Conservation (phyloP, 2,797 vertebrate species). For the Myiotriccus ornatus region DNA sequence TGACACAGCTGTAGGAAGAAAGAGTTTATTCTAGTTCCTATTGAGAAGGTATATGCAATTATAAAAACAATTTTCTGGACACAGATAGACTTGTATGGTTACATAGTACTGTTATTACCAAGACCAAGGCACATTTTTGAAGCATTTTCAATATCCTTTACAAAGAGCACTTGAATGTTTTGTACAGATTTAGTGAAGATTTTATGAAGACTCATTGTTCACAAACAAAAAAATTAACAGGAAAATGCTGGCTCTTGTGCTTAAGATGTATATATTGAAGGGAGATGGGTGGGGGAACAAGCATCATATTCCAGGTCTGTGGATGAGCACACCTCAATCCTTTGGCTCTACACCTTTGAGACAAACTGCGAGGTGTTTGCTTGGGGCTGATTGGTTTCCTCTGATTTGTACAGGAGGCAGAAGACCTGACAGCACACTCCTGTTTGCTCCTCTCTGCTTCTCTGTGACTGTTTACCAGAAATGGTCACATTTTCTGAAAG, state of each 20-base stretch:
- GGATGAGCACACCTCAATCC: neutral
- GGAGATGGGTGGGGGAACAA: neutral
- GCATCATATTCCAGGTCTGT: neutral
- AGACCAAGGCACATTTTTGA: neutral
- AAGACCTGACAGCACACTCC: neutral
- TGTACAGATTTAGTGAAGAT: neutral
- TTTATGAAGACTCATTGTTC: neutral
- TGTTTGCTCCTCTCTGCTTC: neutral
- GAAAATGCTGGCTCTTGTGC: neutral
- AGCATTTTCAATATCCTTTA: neutral
- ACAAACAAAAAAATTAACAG: rapidly evolving
- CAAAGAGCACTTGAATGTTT: neutral
- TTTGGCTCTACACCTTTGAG: neutral
- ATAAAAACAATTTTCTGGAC: neutral
- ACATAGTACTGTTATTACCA: neutral
- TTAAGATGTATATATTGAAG: neutral
- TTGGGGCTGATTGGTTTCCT: neutral
- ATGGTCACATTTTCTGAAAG: neutral
- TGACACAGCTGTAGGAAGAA: neutral
- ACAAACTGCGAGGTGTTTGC: neutral
- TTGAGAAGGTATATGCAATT: neutral
- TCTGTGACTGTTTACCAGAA: neutral
- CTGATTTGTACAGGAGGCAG: neutral
- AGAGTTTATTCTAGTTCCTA: neutral
- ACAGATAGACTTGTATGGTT: neutral